Evolutionary conservation across 2,888 invertebrate species (phyloP).

Genomic region (Formica aserva): DNA sequence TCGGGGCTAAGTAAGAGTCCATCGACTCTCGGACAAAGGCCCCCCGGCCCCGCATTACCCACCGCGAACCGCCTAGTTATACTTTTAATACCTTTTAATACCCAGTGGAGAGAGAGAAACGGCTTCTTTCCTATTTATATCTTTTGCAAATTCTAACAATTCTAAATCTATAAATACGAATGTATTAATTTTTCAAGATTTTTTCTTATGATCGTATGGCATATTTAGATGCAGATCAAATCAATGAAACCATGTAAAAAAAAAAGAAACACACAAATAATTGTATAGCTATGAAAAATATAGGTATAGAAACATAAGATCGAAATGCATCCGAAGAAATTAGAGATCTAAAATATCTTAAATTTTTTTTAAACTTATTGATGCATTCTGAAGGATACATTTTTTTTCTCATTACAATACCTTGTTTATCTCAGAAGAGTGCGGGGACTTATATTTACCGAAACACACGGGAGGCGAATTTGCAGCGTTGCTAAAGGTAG

Average conservation of each 20-base stretch:
- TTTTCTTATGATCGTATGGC: not conserved
- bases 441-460: not conserved
- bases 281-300: not conserved
- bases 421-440: not conserved
- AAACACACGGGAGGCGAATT: too few species aligned
- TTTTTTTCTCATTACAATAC: not conserved
- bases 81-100: constrained; percentile 65
- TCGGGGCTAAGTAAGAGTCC: constrained; percentile 75
- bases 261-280: not conserved
- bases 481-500: not conserved
- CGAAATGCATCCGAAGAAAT: not conserved
- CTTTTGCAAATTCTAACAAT: not conserved
- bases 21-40: constrained; percentile 76
- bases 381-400: not conserved
- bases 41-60: constrained; percentile 61
- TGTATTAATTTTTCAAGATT: not conserved
- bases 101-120: not conserved
- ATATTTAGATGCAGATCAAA: not conserved
- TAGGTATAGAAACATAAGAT: not conserved
- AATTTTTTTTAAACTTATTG: not conserved
- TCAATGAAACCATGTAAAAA: not conserved
- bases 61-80: constrained; percentile 60
- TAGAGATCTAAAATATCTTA: not conserved
- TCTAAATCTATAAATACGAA: not conserved
- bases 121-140: not conserved